Conservation (phyloP, 2,888 invertebrate species). For the Clanis bilineata region DNA sequence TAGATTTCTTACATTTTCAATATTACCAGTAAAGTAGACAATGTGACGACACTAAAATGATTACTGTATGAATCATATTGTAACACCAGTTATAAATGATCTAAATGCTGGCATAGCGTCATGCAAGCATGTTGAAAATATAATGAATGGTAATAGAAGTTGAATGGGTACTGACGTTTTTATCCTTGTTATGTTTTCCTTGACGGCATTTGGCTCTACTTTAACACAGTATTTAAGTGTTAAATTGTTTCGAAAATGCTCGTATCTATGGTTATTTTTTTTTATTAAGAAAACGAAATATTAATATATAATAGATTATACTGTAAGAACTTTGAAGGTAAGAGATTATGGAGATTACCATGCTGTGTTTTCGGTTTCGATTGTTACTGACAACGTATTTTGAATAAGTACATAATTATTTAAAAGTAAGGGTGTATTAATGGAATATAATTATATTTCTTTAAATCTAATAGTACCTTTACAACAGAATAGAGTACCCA, state of each 20-base stretch:
- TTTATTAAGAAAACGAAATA: background rate
- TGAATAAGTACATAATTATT: too few relatives aligned
- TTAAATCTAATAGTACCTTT: too few relatives aligned
- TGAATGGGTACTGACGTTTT: slow-evolving; percentile 14
- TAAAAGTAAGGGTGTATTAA: too few relatives aligned
- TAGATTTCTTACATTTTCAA: background rate
- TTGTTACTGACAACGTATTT: too few relatives aligned
- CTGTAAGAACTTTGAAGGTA: too few relatives aligned
- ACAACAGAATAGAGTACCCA: too few relatives aligned
- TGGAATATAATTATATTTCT: too few relatives aligned
- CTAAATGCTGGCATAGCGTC: slow-evolving; percentile 30
- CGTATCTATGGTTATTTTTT: background rate
- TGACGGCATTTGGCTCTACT: background rate
- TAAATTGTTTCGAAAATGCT: background rate
- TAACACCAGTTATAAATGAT: slow-evolving; percentile 22
- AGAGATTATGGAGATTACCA: background rate
- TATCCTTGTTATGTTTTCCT: slow-evolving; percentile 23
- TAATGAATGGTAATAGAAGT: slow-evolving; percentile 16
- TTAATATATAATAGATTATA: too few relatives aligned
- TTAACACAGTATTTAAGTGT: background rate
- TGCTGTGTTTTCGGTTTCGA: background rate
- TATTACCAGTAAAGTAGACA: background rate
- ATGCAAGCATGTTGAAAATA: slow-evolving; percentile 22
- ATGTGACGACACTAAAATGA: slow-evolving; percentile 20
- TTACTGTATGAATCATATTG: slow-evolving; percentile 21